Evolutionary conservation across 2,113 vertebrate genomes (phyloP).

Genomic region (Grammomys dolichurus): DNA sequence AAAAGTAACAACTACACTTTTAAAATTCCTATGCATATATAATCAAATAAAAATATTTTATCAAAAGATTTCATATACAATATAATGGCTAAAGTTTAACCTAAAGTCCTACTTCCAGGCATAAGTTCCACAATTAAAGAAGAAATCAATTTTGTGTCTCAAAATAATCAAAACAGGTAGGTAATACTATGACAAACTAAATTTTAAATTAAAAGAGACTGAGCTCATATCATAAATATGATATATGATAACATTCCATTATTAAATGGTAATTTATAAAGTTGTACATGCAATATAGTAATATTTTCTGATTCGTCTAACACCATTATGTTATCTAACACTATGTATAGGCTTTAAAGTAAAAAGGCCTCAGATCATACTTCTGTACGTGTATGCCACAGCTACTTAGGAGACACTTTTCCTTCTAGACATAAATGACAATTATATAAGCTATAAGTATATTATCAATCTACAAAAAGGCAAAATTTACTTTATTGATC

Average conservation of each 20-base stretch:
- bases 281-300: not conserved
- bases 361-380: not conserved
- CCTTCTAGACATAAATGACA: conserved; percentile 21
- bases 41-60: conserved; percentile 18
- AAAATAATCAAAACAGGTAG: conserved; percentile 62
- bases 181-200: conserved; percentile 41
- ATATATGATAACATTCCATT: not conserved
- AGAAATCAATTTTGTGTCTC: conserved; percentile 33
- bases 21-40: conserved; percentile 41
- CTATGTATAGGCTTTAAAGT: not conserved
- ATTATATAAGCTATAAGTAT: not conserved
- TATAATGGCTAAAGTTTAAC: conserved; percentile 52
- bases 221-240: conserved; percentile 37
- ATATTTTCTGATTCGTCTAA: not conserved
- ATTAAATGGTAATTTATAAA: conserved; percentile 47
- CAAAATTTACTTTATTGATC: not conserved
- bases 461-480: not conserved
- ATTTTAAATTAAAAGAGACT: not conserved
- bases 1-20: not conserved
- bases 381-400: not conserved
- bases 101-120: conserved; percentile 37
- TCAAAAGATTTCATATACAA: conserved; percentile 17
- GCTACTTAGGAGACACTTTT: not conserved
- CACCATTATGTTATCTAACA: not conserved
- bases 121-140: conserved; percentile 14